These are phyloP conservation scores for Dryadula phaetusa DNA, from an alignment of 2,888 invertebrate genomes.

Conservation along the genomic window DNA sequence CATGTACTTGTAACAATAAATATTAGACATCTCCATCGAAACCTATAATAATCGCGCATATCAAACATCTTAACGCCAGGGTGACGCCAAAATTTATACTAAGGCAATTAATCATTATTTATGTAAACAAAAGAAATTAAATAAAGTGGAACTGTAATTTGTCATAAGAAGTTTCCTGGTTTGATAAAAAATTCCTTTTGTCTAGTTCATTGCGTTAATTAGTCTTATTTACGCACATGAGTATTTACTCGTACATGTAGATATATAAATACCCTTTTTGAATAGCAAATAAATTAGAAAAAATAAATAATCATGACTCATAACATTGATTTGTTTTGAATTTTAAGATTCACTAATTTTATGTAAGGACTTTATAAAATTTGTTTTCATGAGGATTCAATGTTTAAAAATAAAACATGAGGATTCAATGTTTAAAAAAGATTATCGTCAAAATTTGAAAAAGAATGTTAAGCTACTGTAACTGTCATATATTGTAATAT, in stretches of 20 bases:
- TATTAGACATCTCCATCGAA: too few relatives aligned
- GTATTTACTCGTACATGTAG: too few relatives aligned
- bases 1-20: too few relatives aligned
- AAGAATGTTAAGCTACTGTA: too few relatives aligned
- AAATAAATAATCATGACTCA: not conserved
- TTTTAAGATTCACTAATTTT: not conserved
- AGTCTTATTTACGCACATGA: not conserved
- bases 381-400: too few relatives aligned
- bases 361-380: too few relatives aligned
- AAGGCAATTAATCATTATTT: not conserved
- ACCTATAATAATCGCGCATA: too few relatives aligned
- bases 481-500: too few relatives aligned
- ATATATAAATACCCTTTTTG: not conserved
- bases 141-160: not conserved
- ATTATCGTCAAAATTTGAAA: too few relatives aligned
- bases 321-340: not conserved
- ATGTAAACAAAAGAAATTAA: conserved; percentile 1
- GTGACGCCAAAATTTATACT: not conserved
- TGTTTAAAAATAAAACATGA: too few relatives aligned
- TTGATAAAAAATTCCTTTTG: conserved; percentile 12
- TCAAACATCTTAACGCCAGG: too few relatives aligned
- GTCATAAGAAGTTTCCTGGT: conserved; percentile 10
- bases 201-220: not conserved
- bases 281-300: not conserved
- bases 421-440: too few relatives aligned